Conservation (phyloP, 2,797 vertebrate species). For the Erpetoichthys calabaricus region DNA sequence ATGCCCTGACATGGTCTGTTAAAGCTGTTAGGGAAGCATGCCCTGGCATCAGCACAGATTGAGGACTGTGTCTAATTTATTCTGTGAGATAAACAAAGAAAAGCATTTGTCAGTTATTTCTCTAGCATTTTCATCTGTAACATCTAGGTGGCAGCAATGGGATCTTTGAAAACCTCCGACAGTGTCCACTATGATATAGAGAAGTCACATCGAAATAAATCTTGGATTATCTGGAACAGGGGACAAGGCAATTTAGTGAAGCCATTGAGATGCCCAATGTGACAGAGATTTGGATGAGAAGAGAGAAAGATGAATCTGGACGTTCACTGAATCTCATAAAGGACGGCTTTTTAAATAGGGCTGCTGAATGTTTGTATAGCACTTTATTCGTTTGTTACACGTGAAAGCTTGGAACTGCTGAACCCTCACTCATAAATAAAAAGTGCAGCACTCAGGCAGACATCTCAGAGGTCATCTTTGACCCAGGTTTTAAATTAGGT, state of each 20-base stretch:
- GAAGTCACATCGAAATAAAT: conserved; percentile 2
- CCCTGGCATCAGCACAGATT: no score
- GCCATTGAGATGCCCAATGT: conserved; percentile 4
- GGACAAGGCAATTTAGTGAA: conserved; percentile 10
- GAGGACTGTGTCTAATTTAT: no score
- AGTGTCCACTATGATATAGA: no score
- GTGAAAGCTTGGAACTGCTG: neutral
- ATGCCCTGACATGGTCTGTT: no score
- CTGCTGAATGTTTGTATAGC: neutral
- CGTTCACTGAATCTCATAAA: neutral
- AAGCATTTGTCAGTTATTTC: no score
- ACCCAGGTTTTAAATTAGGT: conserved; percentile 2
- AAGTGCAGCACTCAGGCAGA: neutral
- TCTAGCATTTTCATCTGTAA: no score
- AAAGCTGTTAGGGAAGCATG: no score
- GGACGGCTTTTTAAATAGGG: conserved; percentile 3
- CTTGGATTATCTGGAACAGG: conserved; percentile 2
- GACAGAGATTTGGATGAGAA: neutral
- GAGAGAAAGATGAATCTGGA: conserved; percentile 6
- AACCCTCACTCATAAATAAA: conserved; percentile 1
- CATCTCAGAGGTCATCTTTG: neutral
- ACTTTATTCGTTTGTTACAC: conserved; percentile 4
- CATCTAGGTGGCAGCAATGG: no score
- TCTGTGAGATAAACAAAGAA: no score
- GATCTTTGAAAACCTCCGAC: no score